Base-by-base conservation (phyloP, 2,888 invertebrate genomes). In the Nymphalis urticae region DNA sequence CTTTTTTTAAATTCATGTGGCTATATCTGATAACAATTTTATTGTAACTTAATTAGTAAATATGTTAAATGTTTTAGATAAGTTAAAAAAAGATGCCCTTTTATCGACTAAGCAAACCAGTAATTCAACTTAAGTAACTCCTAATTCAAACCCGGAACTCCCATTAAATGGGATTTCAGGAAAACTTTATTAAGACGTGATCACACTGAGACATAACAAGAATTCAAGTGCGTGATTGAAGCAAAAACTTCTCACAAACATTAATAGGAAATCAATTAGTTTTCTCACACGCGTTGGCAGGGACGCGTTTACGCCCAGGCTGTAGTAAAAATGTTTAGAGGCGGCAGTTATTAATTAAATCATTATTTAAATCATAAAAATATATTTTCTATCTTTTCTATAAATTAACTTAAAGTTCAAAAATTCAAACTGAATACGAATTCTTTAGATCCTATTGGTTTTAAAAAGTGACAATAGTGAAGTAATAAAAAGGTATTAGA, bases 241-340 rank as follows among this genome's bases (percentile, higher is more conserved):
- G 67, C 69, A 77, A 76, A 75, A 77, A 75, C 68, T 56, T 71
- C 64, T 71, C 68, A 72, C 71, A 69, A 74, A 72, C 73, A 73
- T 78, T 80, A 78, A 78, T 79, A 76, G 77, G 80, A 81, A 84
- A 81, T 80, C 82, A 81, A 83, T 83, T 83, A 76, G 76, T 79
- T 77, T 79, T 80, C 79, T 77, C 79, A 79, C 77, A 79, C 75
- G 54, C 54, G 62, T 72, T 73, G 75, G 75, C 75, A 69, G 72
- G 73, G 76, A 75, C 78, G 74, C 68, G 75, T 77, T 75, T 78
- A 77, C 81, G 72, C 71, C 68, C 66, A 63, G 5, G 47, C 64
- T 68, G 69, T 69, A 48, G 21, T 71, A 19, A 10, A 5, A 69
- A 21, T 32, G n/a, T 8, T 36, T 61, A 68, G 68, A 68, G 27